Base-by-base conservation (phyloP, 2,113 vertebrate species). In the Stigmatopora argus region DNA sequence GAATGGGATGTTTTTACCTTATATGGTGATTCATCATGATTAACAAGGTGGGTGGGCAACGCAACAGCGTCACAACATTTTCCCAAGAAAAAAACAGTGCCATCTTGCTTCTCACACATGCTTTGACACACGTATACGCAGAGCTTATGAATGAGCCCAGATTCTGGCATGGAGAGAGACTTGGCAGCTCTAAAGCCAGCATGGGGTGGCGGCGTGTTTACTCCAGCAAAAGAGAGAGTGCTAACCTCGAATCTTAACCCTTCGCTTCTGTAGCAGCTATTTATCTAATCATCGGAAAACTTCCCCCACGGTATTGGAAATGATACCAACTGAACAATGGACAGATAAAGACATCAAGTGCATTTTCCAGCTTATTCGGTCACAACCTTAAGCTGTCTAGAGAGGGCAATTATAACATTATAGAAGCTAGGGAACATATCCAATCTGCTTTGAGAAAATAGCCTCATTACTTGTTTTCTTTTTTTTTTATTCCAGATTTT, bases 281-380 rank as follows among this genome's bases (percentile, higher is more conserved):
- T 85, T 78, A 86, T 84, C 81, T 79, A 66, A 66, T 62, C 66
- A 74, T 82, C 79, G 81, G 75, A 84, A 79, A 66, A 70, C 48
- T 19, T 57, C 67, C 70, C 60, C 64, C 34, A 19, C 56, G 68
- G 77, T 78, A 64, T 71, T 67, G 18, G 26, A 71, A 41, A 72
- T 10, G 38, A 63, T 66, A 66, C 51, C 17, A 61, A 58, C 49
- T 66, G 26, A 31, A 31, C 26, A 3, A 31, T 31, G 26, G 26
- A 31, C 26, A 31, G 26, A 31, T 31, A 31, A 51, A 15, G 8
- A 34, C 13, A 57, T 31, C 26, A 57, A 21, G 1, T 21, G 41
- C n/a, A 51, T 51, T 19, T 51, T 51, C 18, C 49, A 51, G 9
- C n/a, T 46, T 14, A 11, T 46, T 11, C 45, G 45, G 45, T 46